A percentile compares a stretch with the other conserved stretches of the same genome.
phyloP scores from a whole-genome alignment of 2,888 invertebrate genomes.

The Eremobia ochroleuca region DNA sequence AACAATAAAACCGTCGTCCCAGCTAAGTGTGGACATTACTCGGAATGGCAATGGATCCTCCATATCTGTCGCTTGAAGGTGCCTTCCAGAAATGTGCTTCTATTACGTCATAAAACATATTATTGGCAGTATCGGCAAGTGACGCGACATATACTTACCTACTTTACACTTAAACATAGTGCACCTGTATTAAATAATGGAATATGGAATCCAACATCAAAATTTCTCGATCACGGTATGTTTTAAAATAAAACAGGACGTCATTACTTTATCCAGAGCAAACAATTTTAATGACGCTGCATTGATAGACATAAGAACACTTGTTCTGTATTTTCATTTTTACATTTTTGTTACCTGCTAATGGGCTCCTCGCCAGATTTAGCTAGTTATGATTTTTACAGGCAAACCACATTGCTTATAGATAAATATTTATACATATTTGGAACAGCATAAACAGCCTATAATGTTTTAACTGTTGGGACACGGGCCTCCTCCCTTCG shows the following conservation, averaged over 20 bases:
- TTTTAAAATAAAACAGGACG: constrained; percentile 12
- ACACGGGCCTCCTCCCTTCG: no score
- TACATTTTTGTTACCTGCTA: background rate
- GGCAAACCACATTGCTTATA: background rate
- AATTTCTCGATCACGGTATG: background rate
- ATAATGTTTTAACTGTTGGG: no score
- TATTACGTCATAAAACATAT: constrained; percentile 63
- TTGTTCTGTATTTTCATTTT: background rate
- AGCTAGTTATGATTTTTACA: no score
- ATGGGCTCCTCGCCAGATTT: background rate
- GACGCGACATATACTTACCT: constrained; percentile 10
- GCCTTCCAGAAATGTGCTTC: constrained; percentile 40
- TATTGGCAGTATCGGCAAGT: constrained; percentile 58
- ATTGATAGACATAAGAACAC: background rate
- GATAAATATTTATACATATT: background rate
- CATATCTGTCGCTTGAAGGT: constrained; percentile 55
- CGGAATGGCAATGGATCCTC: constrained; percentile 52
- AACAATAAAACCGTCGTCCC: constrained; percentile 52
- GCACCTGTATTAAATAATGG: constrained; percentile 1
- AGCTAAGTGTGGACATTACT: constrained; percentile 58
- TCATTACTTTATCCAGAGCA: constrained; percentile 10
- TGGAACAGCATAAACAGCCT: no score
- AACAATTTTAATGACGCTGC: constrained; percentile 34
- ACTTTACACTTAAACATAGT: constrained; percentile 11
- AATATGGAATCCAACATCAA: background rate